Conservation (phyloP, 2,113 vertebrate genomes). For the Nipponia nippon region DNA sequence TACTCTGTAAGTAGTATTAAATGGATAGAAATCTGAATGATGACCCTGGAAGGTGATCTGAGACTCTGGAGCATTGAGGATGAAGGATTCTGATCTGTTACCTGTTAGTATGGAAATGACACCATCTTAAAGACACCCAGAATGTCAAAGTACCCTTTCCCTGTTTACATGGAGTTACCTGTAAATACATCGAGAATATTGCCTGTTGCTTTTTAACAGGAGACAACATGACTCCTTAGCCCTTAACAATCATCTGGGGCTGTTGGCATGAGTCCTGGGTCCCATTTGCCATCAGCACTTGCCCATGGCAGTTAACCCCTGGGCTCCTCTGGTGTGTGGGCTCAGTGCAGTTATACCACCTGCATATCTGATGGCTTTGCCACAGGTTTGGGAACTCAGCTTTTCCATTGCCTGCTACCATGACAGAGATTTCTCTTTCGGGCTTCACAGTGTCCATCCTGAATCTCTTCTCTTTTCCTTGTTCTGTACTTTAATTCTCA, state of each 20-base stretch:
- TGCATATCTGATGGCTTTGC: neutral
- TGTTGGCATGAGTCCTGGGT: neutral
- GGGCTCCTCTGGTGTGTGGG: neutral
- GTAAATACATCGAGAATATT: neutral
- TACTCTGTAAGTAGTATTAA: neutral
- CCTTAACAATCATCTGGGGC: neutral
- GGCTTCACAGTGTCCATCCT: neutral
- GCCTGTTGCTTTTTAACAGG: neutral
- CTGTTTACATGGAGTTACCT: neutral
- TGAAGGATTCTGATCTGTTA: neutral
- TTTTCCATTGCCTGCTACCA: neutral
- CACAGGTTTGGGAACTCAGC: neutral
- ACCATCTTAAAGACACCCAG: neutral
- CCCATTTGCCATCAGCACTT: rapidly evolving
- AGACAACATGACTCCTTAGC: neutral
- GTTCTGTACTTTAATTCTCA: neutral
- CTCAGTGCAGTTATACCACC: neutral
- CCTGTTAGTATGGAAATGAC: neutral
- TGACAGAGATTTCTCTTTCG: neutral
- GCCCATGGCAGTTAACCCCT: neutral
- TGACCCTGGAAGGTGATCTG: neutral
- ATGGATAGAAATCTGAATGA: neutral
- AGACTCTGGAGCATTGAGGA: neutral
- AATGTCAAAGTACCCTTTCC: neutral
- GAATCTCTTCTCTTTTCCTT: neutral